Percentiles rank a stretch among this genome's conserved stretches.
Conservation (phyloP, 1,140 invertebrate species). For the Myzus persicae region DNA sequence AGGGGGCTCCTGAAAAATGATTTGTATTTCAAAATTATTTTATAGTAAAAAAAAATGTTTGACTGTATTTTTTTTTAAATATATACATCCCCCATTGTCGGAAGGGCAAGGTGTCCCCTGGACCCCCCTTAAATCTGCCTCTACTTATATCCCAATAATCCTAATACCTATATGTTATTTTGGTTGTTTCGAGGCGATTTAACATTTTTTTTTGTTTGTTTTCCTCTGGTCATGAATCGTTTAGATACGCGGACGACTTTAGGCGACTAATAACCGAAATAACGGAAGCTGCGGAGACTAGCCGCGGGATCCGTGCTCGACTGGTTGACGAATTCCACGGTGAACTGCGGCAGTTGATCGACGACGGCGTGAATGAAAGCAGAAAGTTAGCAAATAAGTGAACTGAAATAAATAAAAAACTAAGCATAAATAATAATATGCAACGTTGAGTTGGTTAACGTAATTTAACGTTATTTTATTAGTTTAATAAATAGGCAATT, state of each 20-base stretch:
- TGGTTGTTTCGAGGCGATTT: not conserved
- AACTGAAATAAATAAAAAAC: not conserved
- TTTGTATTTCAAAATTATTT: too few relatives aligned
- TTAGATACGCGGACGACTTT: not conserved
- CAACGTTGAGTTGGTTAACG: not conserved
- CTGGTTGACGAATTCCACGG: not conserved
- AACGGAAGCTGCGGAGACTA: not conserved
- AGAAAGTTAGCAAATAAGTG: conserved; percentile 6
- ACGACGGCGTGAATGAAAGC: not conserved
- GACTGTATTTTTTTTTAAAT: too few relatives aligned
- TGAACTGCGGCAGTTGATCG: not conserved
- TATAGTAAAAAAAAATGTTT: too few relatives aligned
- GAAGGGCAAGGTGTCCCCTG: too few relatives aligned
- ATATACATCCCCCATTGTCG: too few relatives aligned
- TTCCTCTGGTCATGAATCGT: not conserved
- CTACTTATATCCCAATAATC: not conserved
- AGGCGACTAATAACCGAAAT: not conserved
- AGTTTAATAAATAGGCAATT: too few relatives aligned
- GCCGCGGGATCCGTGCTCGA: not conserved
- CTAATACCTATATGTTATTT: not conserved
- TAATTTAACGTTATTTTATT: too few relatives aligned
- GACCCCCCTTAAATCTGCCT: too few relatives aligned
- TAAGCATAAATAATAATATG: not conserved
- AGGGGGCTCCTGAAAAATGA: too few relatives aligned
- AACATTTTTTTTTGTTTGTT: not conserved